These are phyloP conservation scores for Leptopilina syphax DNA, from an alignment of 2,888 invertebrate species.

Conservation along the genomic window DNA sequence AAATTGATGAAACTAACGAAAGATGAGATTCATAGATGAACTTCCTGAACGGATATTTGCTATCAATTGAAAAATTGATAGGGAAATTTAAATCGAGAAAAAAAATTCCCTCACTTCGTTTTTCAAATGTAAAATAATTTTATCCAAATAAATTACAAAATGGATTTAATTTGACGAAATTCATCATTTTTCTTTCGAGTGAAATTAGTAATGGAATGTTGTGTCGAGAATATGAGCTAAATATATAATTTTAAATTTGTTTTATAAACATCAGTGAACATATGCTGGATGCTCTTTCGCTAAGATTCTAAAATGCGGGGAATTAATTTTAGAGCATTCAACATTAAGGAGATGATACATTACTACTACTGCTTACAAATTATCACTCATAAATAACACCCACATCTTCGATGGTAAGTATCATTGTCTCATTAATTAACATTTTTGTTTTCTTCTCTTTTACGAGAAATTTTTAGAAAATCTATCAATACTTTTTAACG, in stretches of 20 bases:
- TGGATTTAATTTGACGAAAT: background rate
- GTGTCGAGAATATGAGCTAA: constrained; percentile 63
- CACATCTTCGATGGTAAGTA: background rate
- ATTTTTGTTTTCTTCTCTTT: too few relatives aligned
- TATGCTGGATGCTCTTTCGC: constrained; percentile 60
- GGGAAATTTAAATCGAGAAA: background rate
- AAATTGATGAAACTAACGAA: background rate
- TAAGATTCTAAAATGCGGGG: constrained; percentile 60
- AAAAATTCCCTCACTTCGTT: background rate
- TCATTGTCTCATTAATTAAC: too few relatives aligned
- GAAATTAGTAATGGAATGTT: constrained; percentile 54
- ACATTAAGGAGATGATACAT: constrained; percentile 44
- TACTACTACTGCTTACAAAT: constrained; percentile 40
- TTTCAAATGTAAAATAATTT: background rate
- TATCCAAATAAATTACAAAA: background rate
- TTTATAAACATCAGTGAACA: constrained; percentile 69
- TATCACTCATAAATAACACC: constrained; percentile 36
- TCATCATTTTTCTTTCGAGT: constrained; percentile 21
- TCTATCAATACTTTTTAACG: too few relatives aligned
- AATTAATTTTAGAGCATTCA: constrained; percentile 56
- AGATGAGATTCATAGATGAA: background rate
- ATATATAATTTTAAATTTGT: constrained; percentile 68
- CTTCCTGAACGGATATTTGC: constrained; percentile 8
- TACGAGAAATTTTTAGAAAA: too few relatives aligned
- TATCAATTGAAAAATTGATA: too few relatives aligned